Evolutionary conservation across 2,113 vertebrate genomes (phyloP).

Genomic region (Penelope pileata): DNA sequence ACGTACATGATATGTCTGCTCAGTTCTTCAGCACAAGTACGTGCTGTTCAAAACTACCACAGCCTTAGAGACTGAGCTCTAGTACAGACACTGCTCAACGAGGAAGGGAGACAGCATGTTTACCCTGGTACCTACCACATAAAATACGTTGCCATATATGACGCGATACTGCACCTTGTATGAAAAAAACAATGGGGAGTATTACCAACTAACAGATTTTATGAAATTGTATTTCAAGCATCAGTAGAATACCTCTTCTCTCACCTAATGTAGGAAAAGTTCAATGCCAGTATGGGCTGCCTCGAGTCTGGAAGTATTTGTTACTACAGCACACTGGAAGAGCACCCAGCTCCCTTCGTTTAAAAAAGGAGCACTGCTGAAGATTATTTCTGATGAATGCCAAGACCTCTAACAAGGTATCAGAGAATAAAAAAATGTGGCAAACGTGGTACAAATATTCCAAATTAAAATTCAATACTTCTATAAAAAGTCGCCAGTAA

Average conservation of each 20-base stretch:
- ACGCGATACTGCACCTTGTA: not conserved
- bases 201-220: not conserved
- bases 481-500: not conserved
- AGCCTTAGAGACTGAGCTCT: not conserved
- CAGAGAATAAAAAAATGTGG: not conserved
- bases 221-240: not conserved
- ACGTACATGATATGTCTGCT: not conserved
- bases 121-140: not conserved
- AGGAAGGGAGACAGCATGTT: not conserved
- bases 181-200: not conserved
- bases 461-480: not conserved
- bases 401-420: not conserved
- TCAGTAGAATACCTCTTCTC: not conserved
- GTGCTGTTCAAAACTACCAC: not conserved
- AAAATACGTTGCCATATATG: not conserved
- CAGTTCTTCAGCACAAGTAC: not conserved
- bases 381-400: not conserved
- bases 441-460: not conserved
- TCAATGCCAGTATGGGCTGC: not conserved
- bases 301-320: not conserved
- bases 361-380: not conserved
- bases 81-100: not conserved
- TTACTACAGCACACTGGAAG: not conserved
- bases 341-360: not conserved
- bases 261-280: not conserved